Evolutionary conservation across 2,888 invertebrate species (phyloP), one percentile per base, ranked within the genome.

Genomic region (Cerastis rubricosa): DNA sequence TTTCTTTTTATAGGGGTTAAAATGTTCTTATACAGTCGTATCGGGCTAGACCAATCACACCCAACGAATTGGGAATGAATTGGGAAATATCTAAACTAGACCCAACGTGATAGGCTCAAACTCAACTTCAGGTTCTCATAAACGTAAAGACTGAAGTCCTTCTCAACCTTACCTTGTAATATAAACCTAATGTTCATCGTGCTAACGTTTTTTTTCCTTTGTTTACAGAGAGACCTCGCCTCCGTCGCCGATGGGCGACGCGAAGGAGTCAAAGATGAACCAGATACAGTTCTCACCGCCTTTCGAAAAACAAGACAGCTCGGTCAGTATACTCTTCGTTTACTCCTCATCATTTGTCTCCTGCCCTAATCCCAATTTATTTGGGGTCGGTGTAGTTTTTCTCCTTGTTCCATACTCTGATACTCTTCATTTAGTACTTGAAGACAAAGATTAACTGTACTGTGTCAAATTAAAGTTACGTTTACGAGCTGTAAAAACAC

Each of bases 201-300:
- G 45, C 29, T 88, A 88, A 89, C 61, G 67, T 83, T 69, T 17
- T 29, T 57, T 88, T 91, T 91, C 35, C 79, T 85, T 94, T 94
- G 90, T 92, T 78, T 78, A 92, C 95, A 96, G 96, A 92, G 96
- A 96, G 92, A 95, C 95, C 93, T 96, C 96, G 92, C 96, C 96
- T 93, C 91, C 96, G 94, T 95, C 96, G 94, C 96, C 95, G 35
- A 90, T 95, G 90, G 93, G 96, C 94, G 96, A 96, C 92, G 96
- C 94, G 94, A 97, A 97, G 95, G 97, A 96, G 91, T 94, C 97
- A 87, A 97, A 97, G 90, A 94, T 97, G 92, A 94, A 94, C 89
- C 96, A 96, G 86, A 91, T 96, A 86, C 95, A 96, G 88, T 96
- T 96, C 92, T 96, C 96, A 67, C 89, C 92, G 82, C 95, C 96